Base-by-base conservation (phyloP, 1,140 invertebrate species). In the Hyposmocoma kahamanoa region DNA sequence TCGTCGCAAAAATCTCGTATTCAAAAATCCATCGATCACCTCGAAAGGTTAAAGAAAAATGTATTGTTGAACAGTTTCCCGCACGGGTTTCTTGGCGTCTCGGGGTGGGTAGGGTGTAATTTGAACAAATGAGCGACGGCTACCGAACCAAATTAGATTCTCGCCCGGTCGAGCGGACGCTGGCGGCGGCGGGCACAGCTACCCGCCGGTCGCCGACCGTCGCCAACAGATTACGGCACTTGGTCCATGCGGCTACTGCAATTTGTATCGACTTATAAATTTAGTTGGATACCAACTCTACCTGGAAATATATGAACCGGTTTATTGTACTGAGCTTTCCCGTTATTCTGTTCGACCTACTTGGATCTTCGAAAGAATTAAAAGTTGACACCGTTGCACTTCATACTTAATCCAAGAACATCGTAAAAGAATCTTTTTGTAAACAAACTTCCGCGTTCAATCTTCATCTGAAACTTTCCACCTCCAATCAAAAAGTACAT, bases 91-190 rank as follows among this genome's bases (percentile, higher is more conserved):
- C n/a, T n/a, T n/a, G n/a, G n/a, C n/a, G n/a, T n/a, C n/a, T n/a
- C n/a, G n/a, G n/a, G n/a, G 28, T n/a, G 28, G 28, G 32, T 17
- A 58, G 61, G 61, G 60, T 58, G 67, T 80, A 80, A 80, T 80
- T 71, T 67, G 74, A 76, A 80, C 76, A 80, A 80, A 80, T 80
- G 76, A 80, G 74, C 67, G 69, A 66, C 70, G 62, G 72, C 74
- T 71, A 70, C 13, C 59, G 61, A 62, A 77, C 73, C 67, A 80
- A 83, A 83, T 83, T 80, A 80, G 76, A 83, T 83, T 82, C 67
- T n/a, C 62, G 64, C 67, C 62, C n/a, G 59, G 59, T 53, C 63
- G 32, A 17, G 13, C 32, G 28, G 28, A n/a, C 13, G 32, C 32
- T n/a, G 32, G 32, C 32, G 11, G 32, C 15, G 32, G 32, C 15